These are phyloP conservation scores for Monopis laevigella DNA, from an alignment of 2,888 invertebrate species.

Conservation along the genomic window DNA sequence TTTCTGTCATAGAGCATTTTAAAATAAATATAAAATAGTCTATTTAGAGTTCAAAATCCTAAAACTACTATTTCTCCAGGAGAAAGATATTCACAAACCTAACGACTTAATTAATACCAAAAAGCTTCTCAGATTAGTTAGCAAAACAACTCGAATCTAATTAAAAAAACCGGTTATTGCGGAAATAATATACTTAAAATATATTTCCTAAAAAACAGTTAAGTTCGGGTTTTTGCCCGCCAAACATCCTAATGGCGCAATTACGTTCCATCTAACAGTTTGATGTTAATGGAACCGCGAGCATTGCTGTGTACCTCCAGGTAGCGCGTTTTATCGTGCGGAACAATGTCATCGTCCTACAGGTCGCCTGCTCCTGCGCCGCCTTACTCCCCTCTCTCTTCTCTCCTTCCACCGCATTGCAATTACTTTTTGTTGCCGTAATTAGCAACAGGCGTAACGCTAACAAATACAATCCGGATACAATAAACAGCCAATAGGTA, in stretches of 20 bases:
- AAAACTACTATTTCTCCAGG: too few relatives aligned
- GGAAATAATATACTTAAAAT: constrained; percentile 12
- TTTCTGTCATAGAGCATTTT: too few relatives aligned
- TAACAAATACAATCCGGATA: constrained; percentile 1
- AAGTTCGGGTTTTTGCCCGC: constrained; percentile 25
- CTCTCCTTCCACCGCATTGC: constrained; percentile 9
- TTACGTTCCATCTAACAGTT: constrained; percentile 35
- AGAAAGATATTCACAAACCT: too few relatives aligned
- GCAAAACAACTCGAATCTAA: neutral
- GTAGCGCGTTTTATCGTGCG: constrained; percentile 58
- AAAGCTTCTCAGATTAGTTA: too few relatives aligned
- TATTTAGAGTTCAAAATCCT: too few relatives aligned
- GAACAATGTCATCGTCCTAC: constrained; percentile 64
- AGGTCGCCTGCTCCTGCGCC: constrained; percentile 29
- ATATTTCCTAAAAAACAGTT: constrained; percentile 21
- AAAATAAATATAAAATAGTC: too few relatives aligned
- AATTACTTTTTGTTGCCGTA: constrained; percentile 2
- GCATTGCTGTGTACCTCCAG: constrained; percentile 49
- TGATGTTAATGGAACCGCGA: constrained; percentile 34
- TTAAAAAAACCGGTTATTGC: constrained; percentile 5
- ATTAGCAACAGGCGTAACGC: constrained; percentile 6
- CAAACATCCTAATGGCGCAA: constrained; percentile 40
- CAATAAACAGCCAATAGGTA: too few relatives aligned
- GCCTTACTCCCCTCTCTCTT: constrained; percentile 8
- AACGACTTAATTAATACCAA: too few relatives aligned